Percentiles rank a stretch among this genome's conserved stretches.
These are phyloP conservation scores for Troilus luridus DNA, from an alignment of 2,888 invertebrate genomes.

Conservation along the genomic window DNA sequence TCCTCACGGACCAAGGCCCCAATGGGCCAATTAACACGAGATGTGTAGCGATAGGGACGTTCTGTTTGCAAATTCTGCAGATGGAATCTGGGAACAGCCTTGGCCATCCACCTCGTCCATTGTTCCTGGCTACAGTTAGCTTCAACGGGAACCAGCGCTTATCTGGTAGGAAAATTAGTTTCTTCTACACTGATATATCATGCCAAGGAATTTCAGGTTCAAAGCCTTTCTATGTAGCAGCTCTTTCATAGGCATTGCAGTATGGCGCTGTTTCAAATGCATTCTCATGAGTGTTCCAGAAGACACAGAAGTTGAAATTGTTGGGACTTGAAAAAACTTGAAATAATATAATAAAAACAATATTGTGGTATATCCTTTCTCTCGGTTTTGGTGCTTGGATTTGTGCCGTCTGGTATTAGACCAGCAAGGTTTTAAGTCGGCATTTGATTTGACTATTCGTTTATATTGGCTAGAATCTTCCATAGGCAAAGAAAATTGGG, in stretches of 20 bases:
- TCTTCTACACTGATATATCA: background rate
- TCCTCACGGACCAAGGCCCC: background rate
- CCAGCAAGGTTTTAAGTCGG: no score
- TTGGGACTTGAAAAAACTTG: background rate
- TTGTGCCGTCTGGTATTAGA: no score
- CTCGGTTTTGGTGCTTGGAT: no score
- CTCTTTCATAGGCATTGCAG: background rate
- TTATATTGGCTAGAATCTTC: no score
- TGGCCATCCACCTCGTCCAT: slow-evolving; percentile 49
- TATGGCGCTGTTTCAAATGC: background rate
- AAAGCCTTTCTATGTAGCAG: background rate
- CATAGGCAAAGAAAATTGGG: no score
- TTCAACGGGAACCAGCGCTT: slow-evolving; percentile 39
- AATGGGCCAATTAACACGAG: slow-evolving; percentile 37
- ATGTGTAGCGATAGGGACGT: slow-evolving; percentile 37
- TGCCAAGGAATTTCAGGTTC: background rate
- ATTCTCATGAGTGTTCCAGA: background rate
- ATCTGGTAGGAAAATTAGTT: background rate
- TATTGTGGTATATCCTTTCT: no score
- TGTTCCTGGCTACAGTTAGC: slow-evolving; percentile 13
- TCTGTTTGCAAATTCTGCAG: slow-evolving; percentile 53
- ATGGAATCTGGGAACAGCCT: slow-evolving; percentile 51
- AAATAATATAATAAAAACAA: no score
- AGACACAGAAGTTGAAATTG: background rate
- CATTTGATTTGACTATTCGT: no score